Conservation (phyloP, 2,888 invertebrate species). For the Mactromeris polynyma region DNA sequence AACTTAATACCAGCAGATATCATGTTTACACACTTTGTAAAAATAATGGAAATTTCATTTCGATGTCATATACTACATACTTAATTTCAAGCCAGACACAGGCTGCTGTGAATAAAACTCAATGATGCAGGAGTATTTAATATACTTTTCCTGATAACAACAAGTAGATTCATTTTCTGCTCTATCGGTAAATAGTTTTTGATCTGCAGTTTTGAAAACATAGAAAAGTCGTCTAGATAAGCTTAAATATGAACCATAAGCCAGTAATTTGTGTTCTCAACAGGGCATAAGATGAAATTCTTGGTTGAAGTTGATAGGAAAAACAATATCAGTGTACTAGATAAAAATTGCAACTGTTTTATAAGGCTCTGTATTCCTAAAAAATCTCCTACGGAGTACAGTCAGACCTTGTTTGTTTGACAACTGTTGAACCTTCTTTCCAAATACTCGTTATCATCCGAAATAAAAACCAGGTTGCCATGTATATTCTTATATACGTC, state of each 20-base stretch:
- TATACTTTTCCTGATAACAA: background rate
- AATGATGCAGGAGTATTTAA: conserved; percentile 12
- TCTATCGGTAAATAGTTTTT: background rate
- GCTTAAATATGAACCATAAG: conserved; percentile 9
- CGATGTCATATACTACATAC: background rate
- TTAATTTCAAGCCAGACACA: background rate
- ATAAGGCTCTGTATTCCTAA: too few relatives aligned
- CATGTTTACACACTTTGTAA: conserved; percentile 2
- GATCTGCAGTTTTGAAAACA: background rate
- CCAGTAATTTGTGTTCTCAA: background rate
- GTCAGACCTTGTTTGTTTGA: too few relatives aligned
- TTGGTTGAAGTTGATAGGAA: background rate
- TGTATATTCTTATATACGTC: too few relatives aligned
- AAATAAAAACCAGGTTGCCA: too few relatives aligned
- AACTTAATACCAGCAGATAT: background rate
- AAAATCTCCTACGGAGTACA: too few relatives aligned
- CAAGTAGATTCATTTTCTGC: conserved; percentile 7
- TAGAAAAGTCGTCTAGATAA: background rate
- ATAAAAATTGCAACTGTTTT: too few relatives aligned
- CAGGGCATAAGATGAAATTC: background rate
- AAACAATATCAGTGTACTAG: background rate
- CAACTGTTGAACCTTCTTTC: too few relatives aligned
- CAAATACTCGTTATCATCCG: too few relatives aligned
- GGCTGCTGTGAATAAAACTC: background rate
- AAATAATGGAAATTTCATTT: background rate